Evolutionary conservation across 1,140 invertebrate species (phyloP).

Genomic region (Lerema accius): DNA sequence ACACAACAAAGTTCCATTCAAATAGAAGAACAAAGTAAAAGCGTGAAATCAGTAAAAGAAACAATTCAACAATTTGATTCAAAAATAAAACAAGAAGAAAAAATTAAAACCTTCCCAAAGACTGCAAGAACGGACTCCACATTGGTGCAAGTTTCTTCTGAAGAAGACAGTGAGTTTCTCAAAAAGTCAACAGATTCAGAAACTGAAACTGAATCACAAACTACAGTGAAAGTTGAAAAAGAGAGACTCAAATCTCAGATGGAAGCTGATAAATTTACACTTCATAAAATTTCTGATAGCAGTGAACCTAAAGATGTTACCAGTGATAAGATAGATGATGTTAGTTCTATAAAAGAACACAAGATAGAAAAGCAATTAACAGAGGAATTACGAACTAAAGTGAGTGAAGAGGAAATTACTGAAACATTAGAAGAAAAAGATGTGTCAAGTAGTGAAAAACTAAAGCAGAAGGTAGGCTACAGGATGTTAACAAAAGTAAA

Average conservation of each 20-base stretch:
- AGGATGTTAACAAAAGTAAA: background rate
- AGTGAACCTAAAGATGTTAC: constrained; percentile 54
- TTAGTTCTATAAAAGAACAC: constrained; percentile 55
- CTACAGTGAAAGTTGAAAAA: constrained; percentile 69
- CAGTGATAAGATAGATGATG: too few relatives aligned
- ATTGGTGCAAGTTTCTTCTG: constrained; percentile 80
- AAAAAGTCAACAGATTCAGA: constrained; percentile 83
- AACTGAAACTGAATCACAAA: constrained; percentile 82
- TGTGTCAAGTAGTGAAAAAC: constrained; percentile 55
- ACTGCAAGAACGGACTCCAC: constrained; percentile 79
- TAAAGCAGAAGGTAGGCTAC: constrained; percentile 61
- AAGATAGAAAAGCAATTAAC: constrained; percentile 64
- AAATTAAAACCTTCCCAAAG: constrained; percentile 67
- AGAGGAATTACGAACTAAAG: constrained; percentile 62
- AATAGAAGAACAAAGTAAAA: constrained; percentile 57
- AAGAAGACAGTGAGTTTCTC: constrained; percentile 82
- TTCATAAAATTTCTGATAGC: constrained; percentile 44
- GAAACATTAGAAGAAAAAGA: constrained; percentile 71
- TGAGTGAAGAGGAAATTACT: constrained; percentile 68
- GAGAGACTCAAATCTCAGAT: constrained; percentile 55
- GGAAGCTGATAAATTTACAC: constrained; percentile 48
- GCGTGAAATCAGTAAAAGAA: constrained; percentile 73
- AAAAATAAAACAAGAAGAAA: constrained; percentile 68
- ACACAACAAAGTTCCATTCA: constrained; percentile 60
- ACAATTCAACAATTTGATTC: constrained; percentile 76